Conservation (phyloP, 2,888 invertebrate species). For the Platynereis dumerilii region DNA sequence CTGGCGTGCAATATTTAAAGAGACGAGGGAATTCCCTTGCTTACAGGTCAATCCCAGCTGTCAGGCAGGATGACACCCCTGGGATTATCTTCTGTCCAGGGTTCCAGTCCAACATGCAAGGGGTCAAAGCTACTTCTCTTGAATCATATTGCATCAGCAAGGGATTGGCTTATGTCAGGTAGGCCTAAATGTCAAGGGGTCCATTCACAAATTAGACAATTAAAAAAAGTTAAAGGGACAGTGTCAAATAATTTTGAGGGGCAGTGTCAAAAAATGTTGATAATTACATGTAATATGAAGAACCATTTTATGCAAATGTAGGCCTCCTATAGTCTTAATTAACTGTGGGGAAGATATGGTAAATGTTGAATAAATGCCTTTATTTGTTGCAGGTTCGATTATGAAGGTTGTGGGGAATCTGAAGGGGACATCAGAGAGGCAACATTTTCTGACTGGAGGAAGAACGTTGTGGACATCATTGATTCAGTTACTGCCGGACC, state of each 20-base stretch:
- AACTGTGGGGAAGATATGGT: too few species aligned
- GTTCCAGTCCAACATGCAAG: slow-evolving; percentile 36
- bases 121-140: slow-evolving; percentile 33
- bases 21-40: too few species aligned
- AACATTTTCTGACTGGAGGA: slow-evolving; percentile 35
- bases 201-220: background rate
- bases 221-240: too few species aligned
- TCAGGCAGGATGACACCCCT: slow-evolving; percentile 19
- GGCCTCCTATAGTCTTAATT: too few species aligned
- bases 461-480: slow-evolving; percentile 30
- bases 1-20: too few species aligned
- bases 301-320: too few species aligned
- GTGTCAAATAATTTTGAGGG: too few species aligned
- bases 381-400: slow-evolving; percentile 35
- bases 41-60: too few species aligned
- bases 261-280: too few species aligned
- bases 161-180: slow-evolving; percentile 32
- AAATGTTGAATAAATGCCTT: too few species aligned
- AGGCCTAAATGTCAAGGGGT: background rate
- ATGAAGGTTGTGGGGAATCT: slow-evolving; percentile 35
- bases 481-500: slow-evolving; percentile 35
- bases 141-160: slow-evolving; percentile 33
- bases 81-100: slow-evolving; percentile 37
- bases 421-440: slow-evolving; percentile 25
- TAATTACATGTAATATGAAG: too few species aligned